These are phyloP conservation scores for Myotis lucifugus DNA, from an alignment of 2,113 vertebrate species.

Conservation along the genomic window DNA sequence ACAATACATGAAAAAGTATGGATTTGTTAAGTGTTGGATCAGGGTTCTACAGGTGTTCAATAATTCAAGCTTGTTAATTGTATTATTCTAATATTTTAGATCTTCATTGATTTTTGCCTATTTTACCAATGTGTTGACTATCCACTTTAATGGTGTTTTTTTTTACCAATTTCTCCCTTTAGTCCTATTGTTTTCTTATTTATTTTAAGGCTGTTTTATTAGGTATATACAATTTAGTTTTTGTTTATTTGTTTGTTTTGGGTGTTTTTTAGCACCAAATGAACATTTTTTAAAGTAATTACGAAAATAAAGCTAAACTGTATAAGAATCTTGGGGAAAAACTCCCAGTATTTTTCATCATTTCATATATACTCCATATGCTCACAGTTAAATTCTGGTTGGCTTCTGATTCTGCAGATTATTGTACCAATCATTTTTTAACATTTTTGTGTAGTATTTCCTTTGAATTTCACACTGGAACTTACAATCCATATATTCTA, in stretches of 20 bases:
- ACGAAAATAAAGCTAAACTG: background rate
- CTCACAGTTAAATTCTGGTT: background rate
- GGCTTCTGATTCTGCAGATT: background rate
- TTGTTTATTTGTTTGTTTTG: background rate
- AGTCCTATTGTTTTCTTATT: conserved; percentile 9
- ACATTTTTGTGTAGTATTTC: background rate
- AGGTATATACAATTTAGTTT: background rate
- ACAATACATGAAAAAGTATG: background rate
- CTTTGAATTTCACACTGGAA: background rate
- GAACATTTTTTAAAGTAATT: background rate
- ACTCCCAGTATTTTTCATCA: background rate
- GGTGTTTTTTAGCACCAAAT: background rate
- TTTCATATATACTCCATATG: background rate
- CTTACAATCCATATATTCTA: background rate
- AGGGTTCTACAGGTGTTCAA: background rate
- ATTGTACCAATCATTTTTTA: background rate
- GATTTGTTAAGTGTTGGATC: background rate
- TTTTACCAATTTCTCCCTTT: background rate
- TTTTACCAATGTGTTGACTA: background rate
- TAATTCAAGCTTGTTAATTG: background rate
- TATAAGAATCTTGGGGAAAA: background rate
- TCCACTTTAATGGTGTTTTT: background rate
- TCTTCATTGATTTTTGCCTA: background rate
- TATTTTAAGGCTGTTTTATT: conserved; percentile 23
- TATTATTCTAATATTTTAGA: background rate